Base-by-base conservation (phyloP, 2,797 vertebrate genomes). In the Sebastes vulpes region DNA sequence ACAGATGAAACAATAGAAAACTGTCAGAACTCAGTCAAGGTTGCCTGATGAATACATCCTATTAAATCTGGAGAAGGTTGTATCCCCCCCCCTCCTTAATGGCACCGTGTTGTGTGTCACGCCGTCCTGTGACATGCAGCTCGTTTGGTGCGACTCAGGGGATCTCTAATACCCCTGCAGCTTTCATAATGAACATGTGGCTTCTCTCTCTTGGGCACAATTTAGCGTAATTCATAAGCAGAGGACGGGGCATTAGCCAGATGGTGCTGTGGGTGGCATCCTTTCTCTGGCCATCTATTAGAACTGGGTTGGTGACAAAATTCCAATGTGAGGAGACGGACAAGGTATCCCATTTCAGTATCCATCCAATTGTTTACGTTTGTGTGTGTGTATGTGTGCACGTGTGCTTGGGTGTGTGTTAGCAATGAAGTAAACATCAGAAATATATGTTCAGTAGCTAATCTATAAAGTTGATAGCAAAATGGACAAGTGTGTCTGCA, bases 111-210 rank as follows among this genome's bases (percentile, higher is more conserved):
- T 92, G 94, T 92, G 91, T 94, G 94, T 94, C 93, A 93, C 70
- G 10, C 78, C 73, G 85, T 90, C 89, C 88, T 86, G 91, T 93
- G 92, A 95, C 95, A 94, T 81, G 92, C 78, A 82, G 92, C 93
- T 94, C 88, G 84, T 94, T 94, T 93, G 87, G 90, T 78, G 80
- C 80, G 88, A 93, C 93, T 93, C 95, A 75, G 87, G 94, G 95
- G 94, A 95, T 92, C 90, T 89, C 92, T 94, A 94, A 94, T 93
- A 93, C 94, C 95, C 94, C 93, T 90, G 92, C 95, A 95, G 95
- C 93, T 93, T 95, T 94, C 94, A 93, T 94, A 94, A 95, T 94
- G 95, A 95, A 95, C 95, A 95, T 95, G 95, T 95, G 95, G 93
- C 94, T 94, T 81, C 86, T 86, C 86, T 94, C 95, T 95, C 95